Percentiles rank a stretch among this genome's conserved stretches.
Conservation (phyloP, 2,888 invertebrate species). For the Temnothorax unifasciatus region DNA sequence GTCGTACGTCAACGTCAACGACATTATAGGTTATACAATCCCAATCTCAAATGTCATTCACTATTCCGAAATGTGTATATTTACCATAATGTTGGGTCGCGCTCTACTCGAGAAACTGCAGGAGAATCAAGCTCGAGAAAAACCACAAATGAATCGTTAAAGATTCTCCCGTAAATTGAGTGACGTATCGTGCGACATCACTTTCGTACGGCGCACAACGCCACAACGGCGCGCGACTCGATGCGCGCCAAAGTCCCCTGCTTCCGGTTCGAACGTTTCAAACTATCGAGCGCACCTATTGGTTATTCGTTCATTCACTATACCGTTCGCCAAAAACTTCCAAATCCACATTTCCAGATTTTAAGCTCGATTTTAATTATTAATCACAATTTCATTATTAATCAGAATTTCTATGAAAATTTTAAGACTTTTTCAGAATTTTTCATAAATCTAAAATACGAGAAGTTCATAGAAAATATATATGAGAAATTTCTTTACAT, state of each 20-base stretch:
- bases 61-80: background rate
- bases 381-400: too few species aligned
- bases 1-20: background rate
- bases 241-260: background rate
- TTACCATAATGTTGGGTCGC: slow-evolving; percentile 24
- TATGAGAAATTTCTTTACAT: too few species aligned
- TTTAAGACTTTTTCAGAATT: too few species aligned
- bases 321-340: background rate
- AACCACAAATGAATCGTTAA: background rate
- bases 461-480: too few species aligned
- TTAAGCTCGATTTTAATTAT: too few species aligned
- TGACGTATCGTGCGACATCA: background rate
- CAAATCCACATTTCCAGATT: background rate
- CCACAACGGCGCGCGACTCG: too few species aligned
- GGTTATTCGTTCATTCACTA: background rate
- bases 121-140: background rate
- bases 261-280: background rate
- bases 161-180: background rate
- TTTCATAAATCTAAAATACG: too few species aligned
- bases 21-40: background rate
- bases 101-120: background rate
- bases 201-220: background rate
- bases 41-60: background rate
- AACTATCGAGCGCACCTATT: background rate
- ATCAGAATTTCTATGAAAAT: too few species aligned